Base-by-base conservation (phyloP, 2,888 invertebrate species). In the Julus scandinavius region DNA sequence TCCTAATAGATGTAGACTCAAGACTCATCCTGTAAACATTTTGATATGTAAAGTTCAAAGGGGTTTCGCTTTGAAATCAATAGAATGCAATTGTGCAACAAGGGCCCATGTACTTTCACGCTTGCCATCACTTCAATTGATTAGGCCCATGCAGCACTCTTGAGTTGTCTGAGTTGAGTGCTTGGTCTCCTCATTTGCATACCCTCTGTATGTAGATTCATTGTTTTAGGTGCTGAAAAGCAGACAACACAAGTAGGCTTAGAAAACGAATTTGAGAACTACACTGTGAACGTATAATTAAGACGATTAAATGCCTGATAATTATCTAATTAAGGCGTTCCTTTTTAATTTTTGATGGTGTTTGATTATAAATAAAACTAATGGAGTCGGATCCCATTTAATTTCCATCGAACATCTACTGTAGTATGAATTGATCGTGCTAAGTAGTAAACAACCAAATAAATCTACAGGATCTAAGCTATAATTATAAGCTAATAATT, bases 111-210 rank as follows among this genome's bases (percentile, higher is more conserved):
- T n/a, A n/a, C n/a, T 58, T 58, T 58, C 58, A 58, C 58, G 58
- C 58, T 58, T 58, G 58, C 58, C 17, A 58, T 58, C 58, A 58
- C 58, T 17, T n/a, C 17, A 58, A 58, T 58, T 58, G 58, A 58
- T 58, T 58, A 58, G 58, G n/a, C 58, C 58, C 58, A 58, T 15
- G 58, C 17, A 17, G 17, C 2, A 5, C 58, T 58, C n/a, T 72
- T 72, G 29, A 72, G 29, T 72, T 72, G 72, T 72, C 72, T 72
- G 29, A 72, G 29, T 72, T 72, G 72, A 72, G 29, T 29, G 72
- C 11, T 0, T 72, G 1, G 72, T 72, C 11, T 72, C 72, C 72
- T 72, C 72, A 29, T 72, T 45, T 29, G 29, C 29, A 72, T 72
- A 29, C 9, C 29, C 20, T 5, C 72, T 29, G 7, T 9, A 45